Base-by-base conservation (phyloP, 2,888 invertebrate genomes). In the Galeopsomyia nigrocyanea region DNA sequence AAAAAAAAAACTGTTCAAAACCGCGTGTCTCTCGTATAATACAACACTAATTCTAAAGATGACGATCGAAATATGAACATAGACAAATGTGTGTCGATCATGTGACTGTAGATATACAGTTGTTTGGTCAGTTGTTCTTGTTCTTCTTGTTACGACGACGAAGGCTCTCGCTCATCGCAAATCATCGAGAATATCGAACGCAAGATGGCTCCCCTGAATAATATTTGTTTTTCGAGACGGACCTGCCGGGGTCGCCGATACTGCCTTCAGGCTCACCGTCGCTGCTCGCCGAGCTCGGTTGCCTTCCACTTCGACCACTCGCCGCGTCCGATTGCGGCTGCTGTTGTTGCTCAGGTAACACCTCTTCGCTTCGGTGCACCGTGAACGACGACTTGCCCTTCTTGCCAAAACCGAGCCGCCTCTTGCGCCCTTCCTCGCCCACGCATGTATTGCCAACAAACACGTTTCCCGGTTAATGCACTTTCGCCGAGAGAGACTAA, bases 341-440 rank as follows among this genome's bases (percentile, higher is more conserved):
- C 78, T 78, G 76, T 82, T 80, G 81, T 79, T 79, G 85, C 82
- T 95, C 94, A 79, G 97, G 97, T 83, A 94, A 92, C 85, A 98
- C 96, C 89, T 98, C 98, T 90, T 98, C 98, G 88, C 98, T 98
- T 89, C 98, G 94, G 90, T 98, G 97, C 87, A 98, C 96, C 88
- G 96, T 96, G 91, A 97, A 95, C 87, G 96, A 96, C 89, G 95
- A 95, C 91, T 96, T 95, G 87, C 95, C 96, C 90, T 95, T 94
- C 90, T 94, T 94, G 88, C 96, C 96, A 90, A 95, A 96, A 89
- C 95, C 95, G 93, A 96, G 94, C 89, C 96, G 92, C 90, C 96
- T 91, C 91, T 95, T 96, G 87, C 95, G 94, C 90, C 96, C 96
- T 95, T 90, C 87, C 88, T 87, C 85, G 83, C 86, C 86, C 83